Evolutionary conservation across 2,113 vertebrate species (phyloP).

Genomic region (Haliaeetus leucogaster): DNA sequence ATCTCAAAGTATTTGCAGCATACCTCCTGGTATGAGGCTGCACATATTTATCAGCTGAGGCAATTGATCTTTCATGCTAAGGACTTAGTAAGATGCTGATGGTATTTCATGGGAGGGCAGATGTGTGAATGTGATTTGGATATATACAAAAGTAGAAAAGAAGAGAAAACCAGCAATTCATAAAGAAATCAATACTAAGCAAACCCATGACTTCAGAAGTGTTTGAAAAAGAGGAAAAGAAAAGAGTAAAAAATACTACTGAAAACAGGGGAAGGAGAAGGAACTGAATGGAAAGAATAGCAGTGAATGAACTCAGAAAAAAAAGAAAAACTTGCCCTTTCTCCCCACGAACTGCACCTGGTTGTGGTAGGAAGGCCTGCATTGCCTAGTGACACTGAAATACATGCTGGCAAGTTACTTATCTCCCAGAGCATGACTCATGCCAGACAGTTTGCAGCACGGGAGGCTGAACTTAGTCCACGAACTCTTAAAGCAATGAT

Average conservation of each 20-base stretch:
- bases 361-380: not conserved
- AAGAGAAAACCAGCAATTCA: not conserved
- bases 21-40: not conserved
- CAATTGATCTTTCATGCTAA: not conserved
- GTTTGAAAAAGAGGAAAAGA: not conserved
- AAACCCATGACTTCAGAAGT: not conserved
- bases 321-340: not conserved
- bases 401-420: not conserved
- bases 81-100: not conserved
- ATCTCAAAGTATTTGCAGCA: not conserved
- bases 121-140: not conserved
- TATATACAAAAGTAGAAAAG: not conserved
- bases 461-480: not conserved
- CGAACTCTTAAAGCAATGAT: not conserved
- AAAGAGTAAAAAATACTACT: not conserved
- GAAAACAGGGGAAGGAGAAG: not conserved
- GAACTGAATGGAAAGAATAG: not conserved
- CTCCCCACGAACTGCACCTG: fast-evolving
- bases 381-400: not conserved
- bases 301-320: not conserved
- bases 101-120: not conserved
- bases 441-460: not conserved
- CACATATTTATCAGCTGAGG: not conserved
- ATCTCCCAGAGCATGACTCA: not conserved
- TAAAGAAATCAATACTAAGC: not conserved